Evolutionary conservation across 2,888 invertebrate genomes (phyloP).

Genomic region (Drosophila meridionalis): DNA sequence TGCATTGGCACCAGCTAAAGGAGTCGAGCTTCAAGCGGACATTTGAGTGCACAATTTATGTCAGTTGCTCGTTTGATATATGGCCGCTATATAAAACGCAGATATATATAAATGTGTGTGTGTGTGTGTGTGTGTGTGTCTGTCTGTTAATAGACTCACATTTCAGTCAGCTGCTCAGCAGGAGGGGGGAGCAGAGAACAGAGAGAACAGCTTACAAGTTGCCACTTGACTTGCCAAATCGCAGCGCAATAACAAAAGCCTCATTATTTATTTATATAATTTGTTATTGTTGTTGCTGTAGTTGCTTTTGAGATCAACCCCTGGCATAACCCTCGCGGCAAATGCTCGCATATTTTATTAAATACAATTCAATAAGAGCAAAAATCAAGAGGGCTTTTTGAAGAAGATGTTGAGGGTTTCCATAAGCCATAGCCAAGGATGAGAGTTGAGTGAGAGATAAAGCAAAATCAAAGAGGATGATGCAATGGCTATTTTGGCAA

Average conservation of each 20-base stretch:
- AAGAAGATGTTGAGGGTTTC: slow-evolving; percentile 18
- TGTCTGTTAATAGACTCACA: slow-evolving; percentile 50
- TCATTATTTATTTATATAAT: slow-evolving; percentile 74
- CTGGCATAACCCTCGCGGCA: slow-evolving; percentile 52
- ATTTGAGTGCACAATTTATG: slow-evolving; percentile 73
- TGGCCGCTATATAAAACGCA: slow-evolving; percentile 40
- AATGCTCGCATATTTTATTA: slow-evolving; percentile 70
- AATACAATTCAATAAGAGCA: slow-evolving; percentile 75
- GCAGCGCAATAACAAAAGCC: slow-evolving; percentile 63
- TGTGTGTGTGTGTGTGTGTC: not conserved
- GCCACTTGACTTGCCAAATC: slow-evolving; percentile 72
- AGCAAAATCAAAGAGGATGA: slow-evolving; percentile 22
- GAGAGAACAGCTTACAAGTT: slow-evolving; percentile 18
- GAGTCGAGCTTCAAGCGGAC: slow-evolving; percentile 40
- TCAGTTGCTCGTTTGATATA: slow-evolving; percentile 69
- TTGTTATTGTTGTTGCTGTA: slow-evolving; percentile 31
- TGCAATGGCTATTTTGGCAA: slow-evolving; percentile 69
- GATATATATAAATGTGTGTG: not conserved
- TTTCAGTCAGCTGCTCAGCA: slow-evolving; percentile 16
- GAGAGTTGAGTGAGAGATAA: slow-evolving; percentile 6
- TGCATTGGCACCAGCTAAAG: slow-evolving; percentile 30
- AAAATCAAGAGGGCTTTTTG: slow-evolving; percentile 39
- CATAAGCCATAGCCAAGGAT: slow-evolving; percentile 3
- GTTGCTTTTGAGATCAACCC: slow-evolving; percentile 46
- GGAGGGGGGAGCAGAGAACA: not conserved